These are phyloP conservation scores for Bucorvus abyssinicus DNA, from an alignment of 2,797 vertebrate genomes.

Conservation along the genomic window DNA sequence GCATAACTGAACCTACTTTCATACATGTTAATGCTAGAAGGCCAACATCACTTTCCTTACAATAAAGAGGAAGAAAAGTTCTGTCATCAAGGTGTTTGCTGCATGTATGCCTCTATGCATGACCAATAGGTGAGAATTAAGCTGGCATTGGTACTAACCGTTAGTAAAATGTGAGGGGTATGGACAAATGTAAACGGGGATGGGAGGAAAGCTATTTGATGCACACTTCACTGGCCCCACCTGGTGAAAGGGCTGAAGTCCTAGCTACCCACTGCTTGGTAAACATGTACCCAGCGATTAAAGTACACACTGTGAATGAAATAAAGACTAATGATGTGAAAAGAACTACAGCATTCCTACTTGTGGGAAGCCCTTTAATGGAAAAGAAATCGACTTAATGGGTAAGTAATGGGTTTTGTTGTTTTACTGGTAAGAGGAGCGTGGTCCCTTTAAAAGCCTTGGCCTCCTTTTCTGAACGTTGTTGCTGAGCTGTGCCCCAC, in stretches of 20 bases:
- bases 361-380: background rate
- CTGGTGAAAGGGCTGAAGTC: background rate
- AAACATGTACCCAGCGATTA: background rate
- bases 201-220: background rate
- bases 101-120: background rate
- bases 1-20: background rate
- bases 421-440: background rate
- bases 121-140: background rate
- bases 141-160: background rate
- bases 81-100: background rate
- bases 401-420: background rate
- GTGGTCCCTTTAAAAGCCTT: constrained; percentile 58
- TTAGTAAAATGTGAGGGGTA: background rate
- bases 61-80: background rate
- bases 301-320: background rate
- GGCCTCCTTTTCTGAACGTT: constrained; percentile 11
- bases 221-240: fast-evolving
- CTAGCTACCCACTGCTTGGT: background rate
- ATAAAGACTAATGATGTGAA: background rate
- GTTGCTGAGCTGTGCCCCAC: constrained; percentile 38
- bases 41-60: background rate
- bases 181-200: background rate
- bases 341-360: background rate
- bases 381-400: background rate
- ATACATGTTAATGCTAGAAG: background rate